Percentiles rank a stretch among this genome's conserved stretches.
Evolutionary conservation across 2,888 invertebrate species (phyloP).

Genomic region (Lithophane leautieri): DNA sequence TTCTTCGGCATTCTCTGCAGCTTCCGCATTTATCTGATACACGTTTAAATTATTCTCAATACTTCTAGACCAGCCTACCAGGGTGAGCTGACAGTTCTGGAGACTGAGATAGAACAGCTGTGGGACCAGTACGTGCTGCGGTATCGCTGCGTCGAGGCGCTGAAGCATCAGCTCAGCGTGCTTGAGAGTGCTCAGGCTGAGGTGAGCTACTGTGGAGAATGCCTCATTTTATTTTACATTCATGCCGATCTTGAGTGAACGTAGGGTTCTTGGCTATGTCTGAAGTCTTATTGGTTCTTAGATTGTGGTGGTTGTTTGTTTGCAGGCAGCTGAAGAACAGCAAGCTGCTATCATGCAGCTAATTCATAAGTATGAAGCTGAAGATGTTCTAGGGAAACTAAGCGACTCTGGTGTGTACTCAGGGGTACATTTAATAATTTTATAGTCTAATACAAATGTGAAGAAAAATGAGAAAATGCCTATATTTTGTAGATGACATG

Average conservation of each 20-base stretch:
- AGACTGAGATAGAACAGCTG: constrained; percentile 95
- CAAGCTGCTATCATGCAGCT: constrained; percentile 91
- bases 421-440: neutral
- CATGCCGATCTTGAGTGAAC: neutral
- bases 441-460: neutral
- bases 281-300: neutral
- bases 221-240: neutral
- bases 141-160: constrained; percentile 96
- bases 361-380: constrained; percentile 89
- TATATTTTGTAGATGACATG: constrained; percentile 74
- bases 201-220: constrained; percentile 67
- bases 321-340: constrained; percentile 93
- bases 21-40: neutral
- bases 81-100: constrained; percentile 97
- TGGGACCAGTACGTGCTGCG: constrained; percentile 97
- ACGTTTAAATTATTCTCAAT: neutral
- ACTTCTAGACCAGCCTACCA: constrained; percentile 96
- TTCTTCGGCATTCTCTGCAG: too few relatives aligned
- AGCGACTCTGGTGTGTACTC: constrained; percentile 83
- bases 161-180: constrained; percentile 96
- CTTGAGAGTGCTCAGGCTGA: constrained; percentile 94
- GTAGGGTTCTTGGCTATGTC: neutral
- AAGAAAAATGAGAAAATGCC: neutral
- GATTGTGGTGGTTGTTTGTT: neutral
- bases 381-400: constrained; percentile 88